These are phyloP conservation scores for Dendrolimus kikuchii DNA, from an alignment of 1,140 invertebrate genomes.

Conservation along the genomic window DNA sequence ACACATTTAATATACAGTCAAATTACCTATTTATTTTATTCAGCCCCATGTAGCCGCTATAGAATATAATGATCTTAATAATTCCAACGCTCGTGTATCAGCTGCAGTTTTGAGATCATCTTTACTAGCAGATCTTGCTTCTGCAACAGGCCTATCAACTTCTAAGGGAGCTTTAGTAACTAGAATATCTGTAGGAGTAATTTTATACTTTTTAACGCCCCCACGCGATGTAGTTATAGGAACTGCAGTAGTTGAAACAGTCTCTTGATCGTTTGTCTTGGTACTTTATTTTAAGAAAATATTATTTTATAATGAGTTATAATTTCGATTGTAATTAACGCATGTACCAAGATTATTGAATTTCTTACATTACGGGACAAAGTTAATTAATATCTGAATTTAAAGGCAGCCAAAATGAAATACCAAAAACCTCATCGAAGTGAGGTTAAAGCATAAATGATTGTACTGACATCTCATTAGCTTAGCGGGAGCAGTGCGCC, in stretches of 20 bases:
- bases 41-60: conserved; percentile 85
- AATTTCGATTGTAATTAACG: no score
- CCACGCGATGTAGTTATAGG: conserved; percentile 32
- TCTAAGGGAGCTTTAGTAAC: conserved; percentile 24
- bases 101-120: conserved; percentile 67
- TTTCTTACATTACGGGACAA: conserved; percentile 3
- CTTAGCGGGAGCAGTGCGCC: conserved; percentile 57
- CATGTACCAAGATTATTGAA: no score
- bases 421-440: conserved; percentile 58
- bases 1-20: conserved; percentile 30
- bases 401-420: conserved; percentile 50
- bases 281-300: conserved; percentile 13
- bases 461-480: conserved; percentile 71
- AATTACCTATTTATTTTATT: conserved; percentile 14
- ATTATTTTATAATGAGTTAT: no score
- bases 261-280: conserved; percentile 33
- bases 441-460: conserved; percentile 67
- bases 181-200: conserved; percentile 30
- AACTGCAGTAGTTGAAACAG: conserved; percentile 32
- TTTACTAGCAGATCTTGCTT: conserved; percentile 60
- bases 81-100: conserved; percentile 83
- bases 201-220: conserved; percentile 37
- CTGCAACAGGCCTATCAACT: conserved; percentile 40
- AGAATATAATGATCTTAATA: conserved; percentile 86
- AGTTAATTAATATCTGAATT: conserved; percentile 57